phyloP scores from a whole-genome alignment of 2,888 invertebrate species.

The Acanthopleura granulata region DNA sequence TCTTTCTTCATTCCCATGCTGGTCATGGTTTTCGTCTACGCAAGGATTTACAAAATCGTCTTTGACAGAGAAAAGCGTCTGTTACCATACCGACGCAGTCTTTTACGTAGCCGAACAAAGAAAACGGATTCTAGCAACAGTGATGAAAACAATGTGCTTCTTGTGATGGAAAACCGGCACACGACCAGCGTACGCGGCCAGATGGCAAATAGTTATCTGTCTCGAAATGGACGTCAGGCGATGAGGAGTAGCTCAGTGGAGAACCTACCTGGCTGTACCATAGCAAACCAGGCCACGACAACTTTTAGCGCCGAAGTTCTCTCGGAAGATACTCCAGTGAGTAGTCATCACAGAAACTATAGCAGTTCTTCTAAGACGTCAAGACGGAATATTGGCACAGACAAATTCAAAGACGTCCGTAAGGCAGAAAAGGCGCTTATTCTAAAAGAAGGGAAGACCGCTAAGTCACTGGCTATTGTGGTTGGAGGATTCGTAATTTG shows the following conservation, averaged over 20 bases:
- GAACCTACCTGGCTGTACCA: neutral
- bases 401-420: conserved; percentile 2
- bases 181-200: neutral
- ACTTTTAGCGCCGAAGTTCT: neutral
- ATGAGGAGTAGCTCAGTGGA: neutral
- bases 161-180: conserved; percentile 8
- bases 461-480: conserved; percentile 87
- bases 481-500: conserved; percentile 90
- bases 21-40: conserved; percentile 64
- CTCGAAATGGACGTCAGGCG: neutral
- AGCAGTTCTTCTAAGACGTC: neutral
- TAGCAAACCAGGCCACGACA: neutral
- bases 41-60: conserved; percentile 59
- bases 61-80: conserved; percentile 31
- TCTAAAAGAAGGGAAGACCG: conserved; percentile 87
- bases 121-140: conserved; percentile 12
- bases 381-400: neutral
- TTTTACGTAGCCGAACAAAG: conserved; percentile 8
- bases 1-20: conserved; percentile 63
- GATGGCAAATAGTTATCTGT: neutral
- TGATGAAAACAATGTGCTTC: conserved; percentile 13
- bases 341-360: neutral
- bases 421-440: conserved; percentile 59
- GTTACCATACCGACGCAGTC: conserved; percentile 26
- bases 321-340: neutral